Conservation (phyloP, 1,140 invertebrate species). For the Trichogramma pretiosum region DNA sequence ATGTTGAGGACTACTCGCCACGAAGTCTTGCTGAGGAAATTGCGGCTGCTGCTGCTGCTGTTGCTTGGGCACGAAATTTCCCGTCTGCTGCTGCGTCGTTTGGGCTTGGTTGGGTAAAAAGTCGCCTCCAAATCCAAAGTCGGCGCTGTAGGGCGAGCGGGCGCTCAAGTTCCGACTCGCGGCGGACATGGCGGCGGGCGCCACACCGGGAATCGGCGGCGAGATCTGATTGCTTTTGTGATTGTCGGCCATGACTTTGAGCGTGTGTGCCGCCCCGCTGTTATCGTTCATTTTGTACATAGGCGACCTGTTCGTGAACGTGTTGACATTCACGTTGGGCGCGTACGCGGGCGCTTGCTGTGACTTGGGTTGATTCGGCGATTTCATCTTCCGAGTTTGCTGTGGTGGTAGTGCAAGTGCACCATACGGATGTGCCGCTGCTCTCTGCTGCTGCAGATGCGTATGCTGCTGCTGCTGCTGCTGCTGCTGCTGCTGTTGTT, state of each 20-base stretch:
- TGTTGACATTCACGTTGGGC: constrained; percentile 31
- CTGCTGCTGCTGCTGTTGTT: constrained; percentile 21
- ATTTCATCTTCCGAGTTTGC: no score
- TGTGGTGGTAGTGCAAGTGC: no score
- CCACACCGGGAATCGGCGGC: constrained; percentile 26
- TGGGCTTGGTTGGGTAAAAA: constrained; percentile 33
- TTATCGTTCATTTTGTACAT: no score
- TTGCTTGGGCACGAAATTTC: constrained; percentile 6
- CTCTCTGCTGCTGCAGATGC: constrained; percentile 20
- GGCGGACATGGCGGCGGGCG: constrained; percentile 1
- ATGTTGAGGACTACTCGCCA: background rate
- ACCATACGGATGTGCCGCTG: no score
- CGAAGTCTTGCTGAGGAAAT: background rate
- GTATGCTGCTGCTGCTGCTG: constrained; percentile 21
- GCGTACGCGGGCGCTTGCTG: constrained; percentile 23
- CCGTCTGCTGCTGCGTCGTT: constrained; percentile 31
- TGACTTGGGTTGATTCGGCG: no score
- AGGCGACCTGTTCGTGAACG: constrained; percentile 44
- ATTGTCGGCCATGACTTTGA: constrained; percentile 94
- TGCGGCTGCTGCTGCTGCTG: background rate
- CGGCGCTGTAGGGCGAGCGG: constrained; percentile 45
- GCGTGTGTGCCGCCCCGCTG: constrained; percentile 84
- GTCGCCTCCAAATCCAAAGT: constrained; percentile 25
- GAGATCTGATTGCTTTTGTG: constrained; percentile 59
- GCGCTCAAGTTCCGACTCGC: constrained; percentile 39